Evolutionary conservation across 2,797 vertebrate species (phyloP), one percentile per base, ranked within the genome.

Genomic region (Spondyliosoma cantharus): DNA sequence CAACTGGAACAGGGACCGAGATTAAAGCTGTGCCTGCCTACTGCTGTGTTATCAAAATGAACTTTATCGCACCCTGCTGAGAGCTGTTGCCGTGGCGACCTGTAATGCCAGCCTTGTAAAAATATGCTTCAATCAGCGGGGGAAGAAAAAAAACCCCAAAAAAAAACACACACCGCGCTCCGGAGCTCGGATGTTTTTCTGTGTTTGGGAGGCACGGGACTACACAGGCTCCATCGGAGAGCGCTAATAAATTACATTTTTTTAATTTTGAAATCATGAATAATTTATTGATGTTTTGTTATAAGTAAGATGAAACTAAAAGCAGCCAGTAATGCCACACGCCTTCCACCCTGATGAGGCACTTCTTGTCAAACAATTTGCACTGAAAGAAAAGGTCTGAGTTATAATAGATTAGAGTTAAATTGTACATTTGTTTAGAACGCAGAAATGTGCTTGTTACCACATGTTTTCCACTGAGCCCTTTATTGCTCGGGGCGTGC

Each of bases 11-110:
- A 42, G 64, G 72, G 76, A 81, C 78, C 78, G 57, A 90, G 88
- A 92, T 90, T 86, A 93, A 91, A 91, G 90, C 87, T 74, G 50
- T 72, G 54, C 57, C 57, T 66, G 68, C 67, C 85, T 77, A 90
- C 89, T 84, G 91, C 91, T 85, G 89, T 56, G 86, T 89, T 88
- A 90, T 92, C 90, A 91, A 87, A 92, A 89, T 87, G 64, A 92
- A 91, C 89, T 89, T 92, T 89, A 89, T 92, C 84, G 86, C 57
- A 52, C 84, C 89, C 86, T 17, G 86, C 86, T 85, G 90, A 83
- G 86, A 84, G 78, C 83, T 66, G 85, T 86, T 78, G 87, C 90
- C 57, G 83, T 69, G 81, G 86, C 57, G 64, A 88, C 88, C 76
- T 76, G 63, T 81, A 85, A 92, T 78, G 85, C 75, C 82, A 83